These are phyloP conservation scores for Dromius quadrimaculatus DNA, from an alignment of 2,888 invertebrate species.

Conservation along the genomic window DNA sequence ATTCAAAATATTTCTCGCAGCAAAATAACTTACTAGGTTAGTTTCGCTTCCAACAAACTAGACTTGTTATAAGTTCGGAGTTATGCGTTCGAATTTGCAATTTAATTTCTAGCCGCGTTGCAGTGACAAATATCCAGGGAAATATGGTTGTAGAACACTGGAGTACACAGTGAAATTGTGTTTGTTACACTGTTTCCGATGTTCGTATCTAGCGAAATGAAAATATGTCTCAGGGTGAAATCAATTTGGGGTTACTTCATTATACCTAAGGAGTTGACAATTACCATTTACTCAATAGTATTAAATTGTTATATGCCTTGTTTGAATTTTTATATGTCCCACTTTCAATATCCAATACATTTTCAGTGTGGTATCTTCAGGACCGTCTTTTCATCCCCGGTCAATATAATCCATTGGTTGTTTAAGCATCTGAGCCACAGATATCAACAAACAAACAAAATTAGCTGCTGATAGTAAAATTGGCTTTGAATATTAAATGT, in stretches of 20 bases:
- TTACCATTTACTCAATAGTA: too few species aligned
- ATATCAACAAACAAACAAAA: too few species aligned
- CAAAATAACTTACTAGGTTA: conserved; percentile 48
- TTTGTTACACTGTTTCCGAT: neutral
- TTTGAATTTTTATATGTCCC: too few species aligned
- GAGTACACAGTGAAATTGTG: conserved; percentile 34
- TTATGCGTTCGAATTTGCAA: conserved; percentile 44
- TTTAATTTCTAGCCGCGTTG: conserved; percentile 47
- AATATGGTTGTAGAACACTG: conserved; percentile 39
- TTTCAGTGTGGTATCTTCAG: too few species aligned
- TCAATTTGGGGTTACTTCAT: neutral
- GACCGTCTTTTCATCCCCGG: too few species aligned
- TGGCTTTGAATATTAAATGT: too few species aligned
- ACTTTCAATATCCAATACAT: too few species aligned
- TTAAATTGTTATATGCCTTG: too few species aligned
- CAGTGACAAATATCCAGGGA: conserved; percentile 50
- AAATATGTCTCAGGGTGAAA: conserved; percentile 1
- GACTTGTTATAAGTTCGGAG: conserved; percentile 23
- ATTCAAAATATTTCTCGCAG: conserved; percentile 46
- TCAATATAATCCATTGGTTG: too few species aligned
- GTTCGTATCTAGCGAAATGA: neutral
- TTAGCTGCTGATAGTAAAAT: too few species aligned
- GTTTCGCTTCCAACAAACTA: conserved; percentile 33
- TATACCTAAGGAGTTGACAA: too few species aligned
- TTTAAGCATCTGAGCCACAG: too few species aligned